These are phyloP conservation scores for Drosophila conformis DNA, from an alignment of 2,888 invertebrate species.

Conservation along the genomic window DNA sequence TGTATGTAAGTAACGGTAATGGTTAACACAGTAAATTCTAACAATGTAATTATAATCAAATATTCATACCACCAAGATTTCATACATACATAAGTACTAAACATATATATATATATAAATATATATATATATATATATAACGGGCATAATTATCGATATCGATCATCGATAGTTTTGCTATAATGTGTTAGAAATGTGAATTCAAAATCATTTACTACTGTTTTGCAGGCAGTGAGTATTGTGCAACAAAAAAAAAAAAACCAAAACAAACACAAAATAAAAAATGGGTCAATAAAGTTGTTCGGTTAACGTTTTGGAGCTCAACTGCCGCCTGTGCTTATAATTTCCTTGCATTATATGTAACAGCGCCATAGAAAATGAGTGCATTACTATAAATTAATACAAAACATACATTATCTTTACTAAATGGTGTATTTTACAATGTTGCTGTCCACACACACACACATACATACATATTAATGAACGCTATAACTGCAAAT, in stretches of 20 bases:
- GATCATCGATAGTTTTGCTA: constrained; percentile 22
- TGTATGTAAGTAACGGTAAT: constrained; percentile 69
- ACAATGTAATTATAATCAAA: constrained; percentile 53
- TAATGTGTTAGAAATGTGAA: constrained; percentile 29
- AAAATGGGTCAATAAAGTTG: constrained; percentile 3
- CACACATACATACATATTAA: constrained; percentile 41
- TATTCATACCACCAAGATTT: constrained; percentile 74
- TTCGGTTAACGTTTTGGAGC: constrained; percentile 5
- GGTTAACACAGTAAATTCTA: constrained; percentile 32
- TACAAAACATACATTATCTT: constrained; percentile 29
- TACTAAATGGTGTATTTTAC: constrained; percentile 64
- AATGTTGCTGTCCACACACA: constrained; percentile 74
- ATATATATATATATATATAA: background rate
- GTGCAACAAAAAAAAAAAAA: constrained; percentile 12
- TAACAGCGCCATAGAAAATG: constrained; percentile 28
- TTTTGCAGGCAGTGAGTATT: constrained; percentile 9
- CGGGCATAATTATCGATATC: constrained; percentile 30
- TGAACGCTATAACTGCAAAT: constrained; percentile 53
- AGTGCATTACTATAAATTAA: constrained; percentile 34
- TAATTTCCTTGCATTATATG: constrained; percentile 42
- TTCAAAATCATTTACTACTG: constrained; percentile 19
- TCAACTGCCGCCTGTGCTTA: constrained; percentile 52
- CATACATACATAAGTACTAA: constrained; percentile 39
- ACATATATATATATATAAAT: background rate
- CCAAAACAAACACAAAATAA: background rate